Evolutionary conservation across 2,113 vertebrate species (phyloP).

Genomic region (Okapia johnstoni): DNA sequence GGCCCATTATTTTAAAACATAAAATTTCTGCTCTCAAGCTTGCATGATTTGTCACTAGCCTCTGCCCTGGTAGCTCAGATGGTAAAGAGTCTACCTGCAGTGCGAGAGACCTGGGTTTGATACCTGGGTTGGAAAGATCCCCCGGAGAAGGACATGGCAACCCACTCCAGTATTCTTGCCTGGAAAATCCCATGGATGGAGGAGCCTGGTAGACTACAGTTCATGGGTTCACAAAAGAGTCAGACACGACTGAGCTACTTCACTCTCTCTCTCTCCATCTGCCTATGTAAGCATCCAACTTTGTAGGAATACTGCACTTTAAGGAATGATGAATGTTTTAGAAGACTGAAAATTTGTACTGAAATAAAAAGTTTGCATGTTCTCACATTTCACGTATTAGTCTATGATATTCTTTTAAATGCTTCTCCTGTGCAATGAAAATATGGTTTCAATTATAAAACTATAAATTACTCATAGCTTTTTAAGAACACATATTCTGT

Average conservation of each 20-base stretch:
- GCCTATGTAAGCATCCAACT: not conserved
- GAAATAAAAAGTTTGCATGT: not conserved
- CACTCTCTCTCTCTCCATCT: not conserved
- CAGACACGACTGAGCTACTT: not conserved
- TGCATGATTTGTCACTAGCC: not conserved
- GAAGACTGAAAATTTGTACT: not conserved
- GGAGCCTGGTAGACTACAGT: not conserved
- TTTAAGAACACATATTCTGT: not conserved
- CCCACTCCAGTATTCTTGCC: not conserved
- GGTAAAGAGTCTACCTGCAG: not conserved
- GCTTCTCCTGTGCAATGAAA: not conserved
- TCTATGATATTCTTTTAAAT: constrained; percentile 24
- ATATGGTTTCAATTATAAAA: not conserved
- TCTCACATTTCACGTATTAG: not conserved
- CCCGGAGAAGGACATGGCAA: not conserved
- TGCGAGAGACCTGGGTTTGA: not conserved
- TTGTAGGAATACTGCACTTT: not conserved
- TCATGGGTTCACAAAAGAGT: not conserved
- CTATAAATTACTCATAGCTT: not conserved
- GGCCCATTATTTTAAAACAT: not conserved
- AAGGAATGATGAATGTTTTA: not conserved
- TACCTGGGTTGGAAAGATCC: not conserved
- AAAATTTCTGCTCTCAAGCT: not conserved
- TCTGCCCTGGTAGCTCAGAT: not conserved
- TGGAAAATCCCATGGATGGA: not conserved